These are phyloP conservation scores for Plotosus lineatus DNA, from an alignment of 2,113 vertebrate species.

Conservation along the genomic window DNA sequence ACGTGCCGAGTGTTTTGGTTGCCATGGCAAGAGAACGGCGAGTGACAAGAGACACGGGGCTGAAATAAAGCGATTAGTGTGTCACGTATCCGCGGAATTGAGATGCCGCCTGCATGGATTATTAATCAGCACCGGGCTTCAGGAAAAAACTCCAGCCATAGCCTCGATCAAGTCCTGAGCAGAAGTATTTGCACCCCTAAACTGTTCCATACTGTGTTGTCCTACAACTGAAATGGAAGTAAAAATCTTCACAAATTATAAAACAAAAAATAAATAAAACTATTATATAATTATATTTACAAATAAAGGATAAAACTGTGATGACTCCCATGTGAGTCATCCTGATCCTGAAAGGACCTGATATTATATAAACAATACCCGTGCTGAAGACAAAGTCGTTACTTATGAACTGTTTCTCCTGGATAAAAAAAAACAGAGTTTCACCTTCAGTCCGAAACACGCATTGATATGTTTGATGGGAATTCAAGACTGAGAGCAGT, in stretches of 20 bases:
- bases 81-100: neutral
- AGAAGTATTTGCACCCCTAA: neutral
- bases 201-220: neutral
- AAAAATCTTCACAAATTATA: too few species aligned
- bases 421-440: too few species aligned
- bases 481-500: too few species aligned
- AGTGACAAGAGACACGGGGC: constrained; percentile 15
- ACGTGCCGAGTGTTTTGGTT: constrained; percentile 35
- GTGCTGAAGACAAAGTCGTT: too few species aligned
- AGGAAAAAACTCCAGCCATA: neutral
- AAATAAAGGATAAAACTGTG: neutral
- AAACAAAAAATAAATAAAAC: too few species aligned
- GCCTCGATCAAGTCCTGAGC: neutral
- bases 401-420: too few species aligned
- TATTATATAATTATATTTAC: neutral
- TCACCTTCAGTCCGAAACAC: too few species aligned
- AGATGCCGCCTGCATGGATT: neutral
- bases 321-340: too few species aligned
- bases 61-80: constrained; percentile 10
- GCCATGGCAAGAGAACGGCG: constrained; percentile 30
- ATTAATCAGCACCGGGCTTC: neutral
- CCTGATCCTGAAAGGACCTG: too few species aligned
- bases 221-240: neutral
- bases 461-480: too few species aligned
- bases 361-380: too few species aligned